phyloP scores from a whole-genome alignment of 2,113 vertebrate genomes.

The Hippocampus barbouri region DNA sequence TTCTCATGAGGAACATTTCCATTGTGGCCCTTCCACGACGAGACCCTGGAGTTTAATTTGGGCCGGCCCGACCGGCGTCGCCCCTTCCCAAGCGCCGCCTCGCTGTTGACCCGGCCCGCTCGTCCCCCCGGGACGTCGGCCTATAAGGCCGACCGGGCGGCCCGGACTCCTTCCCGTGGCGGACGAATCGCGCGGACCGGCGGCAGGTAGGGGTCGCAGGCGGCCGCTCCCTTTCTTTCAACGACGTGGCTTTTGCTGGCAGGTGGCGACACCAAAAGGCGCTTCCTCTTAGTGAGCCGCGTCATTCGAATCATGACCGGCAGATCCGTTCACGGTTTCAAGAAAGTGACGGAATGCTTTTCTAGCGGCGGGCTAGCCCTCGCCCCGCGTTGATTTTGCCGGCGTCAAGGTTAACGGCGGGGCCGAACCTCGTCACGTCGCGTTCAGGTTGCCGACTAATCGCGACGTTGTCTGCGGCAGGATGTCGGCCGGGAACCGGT shows the following conservation, averaged over 20 bases:
- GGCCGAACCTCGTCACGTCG: too few relatives aligned
- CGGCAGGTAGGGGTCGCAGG: neutral
- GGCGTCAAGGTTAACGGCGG: too few relatives aligned
- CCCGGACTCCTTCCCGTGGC: too few relatives aligned
- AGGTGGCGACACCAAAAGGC: neutral
- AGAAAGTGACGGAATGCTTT: neutral
- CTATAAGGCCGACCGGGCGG: neutral
- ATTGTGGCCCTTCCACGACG: neutral
- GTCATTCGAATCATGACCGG: neutral
- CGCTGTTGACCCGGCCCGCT: neutral
- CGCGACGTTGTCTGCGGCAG: conserved; percentile 19
- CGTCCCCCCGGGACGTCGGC: neutral
- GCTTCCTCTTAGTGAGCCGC: neutral
- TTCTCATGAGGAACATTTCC: neutral
- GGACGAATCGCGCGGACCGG: neutral
- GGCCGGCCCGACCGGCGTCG: neutral
- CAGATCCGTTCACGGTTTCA: neutral
- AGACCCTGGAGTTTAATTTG: conserved; percentile 9
- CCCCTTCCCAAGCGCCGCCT: neutral
- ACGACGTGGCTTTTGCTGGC: neutral
- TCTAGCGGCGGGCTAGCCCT: neutral
- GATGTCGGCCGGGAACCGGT: conserved; percentile 43
- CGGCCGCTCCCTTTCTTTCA: neutral
- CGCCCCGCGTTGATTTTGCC: neutral
- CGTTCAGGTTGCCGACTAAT: neutral